Percentiles rank a stretch among this genome's conserved stretches.
phyloP scores from a whole-genome alignment of 1,140 invertebrate species.

The Ridgeia piscesae region DNA sequence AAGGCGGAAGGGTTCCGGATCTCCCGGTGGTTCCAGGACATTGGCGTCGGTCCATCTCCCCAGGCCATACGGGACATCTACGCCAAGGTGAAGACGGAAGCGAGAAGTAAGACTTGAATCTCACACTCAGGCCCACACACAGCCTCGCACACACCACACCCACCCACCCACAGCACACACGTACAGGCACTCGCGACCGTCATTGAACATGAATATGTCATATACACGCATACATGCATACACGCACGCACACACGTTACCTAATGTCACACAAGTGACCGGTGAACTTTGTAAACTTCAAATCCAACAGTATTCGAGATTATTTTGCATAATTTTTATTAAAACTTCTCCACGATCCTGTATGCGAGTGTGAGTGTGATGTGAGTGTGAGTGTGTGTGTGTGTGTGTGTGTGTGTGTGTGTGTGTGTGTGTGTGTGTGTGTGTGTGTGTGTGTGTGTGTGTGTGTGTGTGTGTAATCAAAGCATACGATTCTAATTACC shows the following conservation, averaged over 20 bases:
- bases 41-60: constrained; percentile 8
- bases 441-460: too few species aligned
- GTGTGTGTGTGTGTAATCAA: not conserved
- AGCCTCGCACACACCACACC: not conserved
- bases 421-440: too few species aligned
- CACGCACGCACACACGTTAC: not conserved
- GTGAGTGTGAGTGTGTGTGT: too few species aligned
- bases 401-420: too few species aligned
- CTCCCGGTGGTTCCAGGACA: constrained; percentile 10
- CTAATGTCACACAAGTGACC: not conserved
- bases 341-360: too few species aligned
- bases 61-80: constrained; percentile 12
- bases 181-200: not conserved
- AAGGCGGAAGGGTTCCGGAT: constrained; percentile 11
- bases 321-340: not conserved
- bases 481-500: not conserved
- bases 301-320: not conserved
- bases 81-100: constrained; percentile 23
- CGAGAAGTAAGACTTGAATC: constrained; percentile 24
- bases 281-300: not conserved
- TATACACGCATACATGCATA: not conserved
- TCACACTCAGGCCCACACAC: not conserved
- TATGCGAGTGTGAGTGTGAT: too few species aligned
- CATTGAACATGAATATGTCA: not conserved
- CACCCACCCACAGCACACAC: not conserved